Conservation (phyloP, 2,113 vertebrate species). For the Epinephelus moara region DNA sequence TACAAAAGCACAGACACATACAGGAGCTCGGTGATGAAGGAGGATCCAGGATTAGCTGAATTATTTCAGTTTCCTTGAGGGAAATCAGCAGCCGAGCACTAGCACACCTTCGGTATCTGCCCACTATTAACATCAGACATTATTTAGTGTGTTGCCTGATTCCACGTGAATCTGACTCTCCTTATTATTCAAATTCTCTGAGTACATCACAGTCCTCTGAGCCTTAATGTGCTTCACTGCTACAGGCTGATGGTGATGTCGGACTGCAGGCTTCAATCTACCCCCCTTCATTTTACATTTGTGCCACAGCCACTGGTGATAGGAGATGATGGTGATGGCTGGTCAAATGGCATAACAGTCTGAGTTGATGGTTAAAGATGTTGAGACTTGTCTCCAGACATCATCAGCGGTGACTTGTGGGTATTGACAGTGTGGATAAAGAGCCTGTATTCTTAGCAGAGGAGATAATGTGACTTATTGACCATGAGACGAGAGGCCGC, state of each 20-base stretch:
- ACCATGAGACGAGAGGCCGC: slow-evolving; percentile 15
- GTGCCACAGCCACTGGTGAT: not conserved
- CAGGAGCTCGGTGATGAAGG: not conserved
- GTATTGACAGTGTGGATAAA: not conserved
- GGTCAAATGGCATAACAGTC: not conserved
- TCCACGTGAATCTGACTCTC: not conserved
- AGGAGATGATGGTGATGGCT: not conserved
- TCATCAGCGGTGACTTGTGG: not conserved
- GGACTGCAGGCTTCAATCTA: slow-evolving; percentile 16
- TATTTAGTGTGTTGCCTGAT: slow-evolving; percentile 22
- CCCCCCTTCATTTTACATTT: slow-evolving; percentile 9
- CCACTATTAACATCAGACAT: slow-evolving; percentile 27
- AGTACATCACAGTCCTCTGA: not conserved
- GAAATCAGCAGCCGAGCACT: slow-evolving; percentile 50
- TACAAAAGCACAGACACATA: not conserved
- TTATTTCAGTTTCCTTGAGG: slow-evolving; percentile 43
- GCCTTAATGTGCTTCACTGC: not conserved
- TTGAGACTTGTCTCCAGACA: not conserved
- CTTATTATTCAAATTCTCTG: slow-evolving; percentile 10
- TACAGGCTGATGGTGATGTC: not conserved
- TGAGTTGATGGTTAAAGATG: slow-evolving; percentile 6
- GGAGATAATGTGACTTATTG: slow-evolving; percentile 42
- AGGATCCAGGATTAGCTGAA: slow-evolving; percentile 45
- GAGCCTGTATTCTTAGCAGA: slow-evolving; percentile 9
- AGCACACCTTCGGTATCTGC: slow-evolving; percentile 32